These are phyloP conservation scores for Bicyclus anynana DNA, from an alignment of 1,140 invertebrate species.

Conservation along the genomic window DNA sequence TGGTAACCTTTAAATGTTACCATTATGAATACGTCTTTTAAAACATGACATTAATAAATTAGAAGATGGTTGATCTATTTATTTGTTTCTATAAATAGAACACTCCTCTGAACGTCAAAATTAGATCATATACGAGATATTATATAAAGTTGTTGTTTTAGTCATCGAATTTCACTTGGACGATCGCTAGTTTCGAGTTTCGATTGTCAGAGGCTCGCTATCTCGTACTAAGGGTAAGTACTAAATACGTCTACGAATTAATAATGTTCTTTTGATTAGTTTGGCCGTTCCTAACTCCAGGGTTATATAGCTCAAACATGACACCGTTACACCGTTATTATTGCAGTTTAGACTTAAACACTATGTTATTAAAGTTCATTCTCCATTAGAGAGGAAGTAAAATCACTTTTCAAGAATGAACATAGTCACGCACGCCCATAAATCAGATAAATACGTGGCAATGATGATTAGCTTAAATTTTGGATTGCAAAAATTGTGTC, in stretches of 20 bases:
- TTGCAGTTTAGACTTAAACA: slow-evolving; percentile 38
- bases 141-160: too few relatives aligned
- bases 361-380: slow-evolving; percentile 32
- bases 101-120: too few relatives aligned
- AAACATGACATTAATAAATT: too few relatives aligned
- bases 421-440: slow-evolving; percentile 56
- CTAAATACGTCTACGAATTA: slow-evolving; percentile 34
- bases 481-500: neutral
- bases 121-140: too few relatives aligned
- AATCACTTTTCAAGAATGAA: slow-evolving; percentile 60
- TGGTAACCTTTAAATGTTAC: too few relatives aligned
- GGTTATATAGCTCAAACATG: slow-evolving; percentile 56
- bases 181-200: too few relatives aligned
- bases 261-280: slow-evolving; percentile 59
- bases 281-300: slow-evolving; percentile 53
- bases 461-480: slow-evolving; percentile 34
- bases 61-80: too few relatives aligned
- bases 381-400: slow-evolving; percentile 40
- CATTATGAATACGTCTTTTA: too few relatives aligned
- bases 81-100: too few relatives aligned
- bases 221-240: neutral
- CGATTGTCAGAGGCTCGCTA: too few relatives aligned
- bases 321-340: slow-evolving; percentile 34
- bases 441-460: slow-evolving; percentile 55
- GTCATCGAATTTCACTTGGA: too few relatives aligned